Percentiles rank a stretch among this genome's conserved stretches.
Evolutionary conservation across 64 coral and sea anemone species (phyloP).

Genomic region (Cladopsammia gracilis): DNA sequence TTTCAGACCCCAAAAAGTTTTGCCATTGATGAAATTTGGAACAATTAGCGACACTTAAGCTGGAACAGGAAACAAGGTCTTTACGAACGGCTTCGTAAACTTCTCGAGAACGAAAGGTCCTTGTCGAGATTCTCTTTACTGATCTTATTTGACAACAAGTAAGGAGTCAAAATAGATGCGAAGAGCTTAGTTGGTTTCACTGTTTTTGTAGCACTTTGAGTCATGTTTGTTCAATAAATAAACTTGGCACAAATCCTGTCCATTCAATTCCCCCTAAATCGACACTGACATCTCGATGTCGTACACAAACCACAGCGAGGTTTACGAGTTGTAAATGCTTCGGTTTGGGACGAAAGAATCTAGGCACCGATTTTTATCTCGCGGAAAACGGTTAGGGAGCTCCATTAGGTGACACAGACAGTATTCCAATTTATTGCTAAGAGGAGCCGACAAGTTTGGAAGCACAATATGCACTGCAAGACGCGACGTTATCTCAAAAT

Average conservation of each 20-base stretch:
- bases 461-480: not conserved
- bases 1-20: not conserved
- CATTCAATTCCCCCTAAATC: not conserved
- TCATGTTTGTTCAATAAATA: constrained; percentile 52
- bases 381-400: not conserved
- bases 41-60: not conserved
- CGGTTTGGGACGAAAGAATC: not conserved
- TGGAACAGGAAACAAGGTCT: not conserved
- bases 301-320: constrained; percentile 12
- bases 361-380: not conserved
- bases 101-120: not conserved
- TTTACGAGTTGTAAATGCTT: not conserved
- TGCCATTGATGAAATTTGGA: not conserved
- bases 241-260: constrained; percentile 47
- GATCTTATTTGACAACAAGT: constrained; percentile 20
- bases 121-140: constrained; percentile 3
- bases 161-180: constrained; percentile 20
- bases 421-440: not conserved
- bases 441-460: not conserved
- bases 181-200: constrained; percentile 6
- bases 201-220: constrained; percentile 54
- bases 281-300: constrained; percentile 17
- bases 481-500: constrained; percentile 33
- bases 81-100: not conserved
- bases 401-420: not conserved